Evolutionary conservation across 2,797 vertebrate species (phyloP).

Genomic region (Takifugu ocellatus): DNA sequence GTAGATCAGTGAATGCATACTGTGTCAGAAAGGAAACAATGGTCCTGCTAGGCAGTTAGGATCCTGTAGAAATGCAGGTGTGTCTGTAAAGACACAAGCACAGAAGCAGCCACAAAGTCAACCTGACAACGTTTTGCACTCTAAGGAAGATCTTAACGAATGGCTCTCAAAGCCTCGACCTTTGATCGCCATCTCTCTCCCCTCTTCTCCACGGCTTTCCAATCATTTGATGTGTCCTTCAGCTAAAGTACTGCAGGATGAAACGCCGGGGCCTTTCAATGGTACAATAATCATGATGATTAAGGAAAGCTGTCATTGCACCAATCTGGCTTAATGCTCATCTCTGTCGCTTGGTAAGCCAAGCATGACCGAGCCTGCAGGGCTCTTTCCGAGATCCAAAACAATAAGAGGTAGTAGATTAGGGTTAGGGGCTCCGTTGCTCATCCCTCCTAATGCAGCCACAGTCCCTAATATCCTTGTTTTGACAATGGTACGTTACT

Average conservation of each 20-base stretch:
- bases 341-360: conserved; percentile 52
- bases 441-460: conserved; percentile 43
- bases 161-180: not conserved
- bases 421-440: conserved; percentile 42
- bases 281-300: conserved; percentile 51
- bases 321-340: conserved; percentile 49
- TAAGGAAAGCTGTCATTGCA: conserved; percentile 44
- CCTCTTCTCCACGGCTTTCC: not conserved
- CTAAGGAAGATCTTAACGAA: no score
- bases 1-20: no score
- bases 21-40: no score
- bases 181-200: not conserved
- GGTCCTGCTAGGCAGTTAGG: no score
- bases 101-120: not conserved
- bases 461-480: conserved; percentile 24
- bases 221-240: conserved; percentile 1
- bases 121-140: not conserved
- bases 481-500: conserved; percentile 12
- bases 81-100: no score
- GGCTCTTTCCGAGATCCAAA: conserved; percentile 36
- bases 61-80: no score
- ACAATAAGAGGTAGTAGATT: conserved; percentile 49
- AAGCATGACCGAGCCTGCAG: conserved; percentile 38
- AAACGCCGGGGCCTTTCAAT: conserved; percentile 19
- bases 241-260: conserved; percentile 9